Base-by-base conservation (phyloP, 2,113 vertebrate genomes). In the Syngnathus typhle region DNA sequence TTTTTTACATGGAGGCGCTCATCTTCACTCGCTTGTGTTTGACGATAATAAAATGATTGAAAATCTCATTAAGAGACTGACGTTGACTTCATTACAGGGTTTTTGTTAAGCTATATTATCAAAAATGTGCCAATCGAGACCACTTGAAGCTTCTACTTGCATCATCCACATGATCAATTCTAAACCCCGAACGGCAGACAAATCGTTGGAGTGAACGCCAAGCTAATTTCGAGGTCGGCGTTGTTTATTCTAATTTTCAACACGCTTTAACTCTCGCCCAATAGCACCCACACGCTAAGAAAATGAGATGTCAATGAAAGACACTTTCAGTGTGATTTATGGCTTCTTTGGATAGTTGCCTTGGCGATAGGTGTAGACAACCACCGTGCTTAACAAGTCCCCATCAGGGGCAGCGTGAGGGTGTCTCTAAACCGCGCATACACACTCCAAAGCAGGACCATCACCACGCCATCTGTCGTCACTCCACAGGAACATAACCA, bases 401-500 rank as follows among this genome's bases (percentile, higher is more conserved):
- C 76, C 77, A 36, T 64, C 60, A 70, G 75, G 81, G 67, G 73
- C 38, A 55, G 73, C 76, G 67, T 55, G 75, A 77, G 76, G 74
- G 84, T 82, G 78, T 86, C 79, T 84, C 78, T 78, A 77, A 81
- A 78, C 81, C 69, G 74, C 72, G 80, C 76, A 79, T 82, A 79
- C 69, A 69, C 76, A 80, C 78, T 79, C 51, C 51, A 82, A 83
- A 68, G 76, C 75, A 79, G 81, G 72, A 83, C 84, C 80, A 84
- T 85, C 89, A 88, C 81, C 79, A 83, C 47, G 67, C 90, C 91
- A 91, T 92, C 90, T 92, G 91, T 80, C 85, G 78, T 83, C 83
- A 78, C 89, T 86, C 91, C 88, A 85, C 88, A 84, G 89, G 87
- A 89, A 88, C 86, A 85, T 88, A 90, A 90, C 84, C 84, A 91